Evolutionary conservation across 2,113 vertebrate species (phyloP), one percentile per base, ranked within the genome.

Genomic region (Misgurnus anguillicaudatus): DNA sequence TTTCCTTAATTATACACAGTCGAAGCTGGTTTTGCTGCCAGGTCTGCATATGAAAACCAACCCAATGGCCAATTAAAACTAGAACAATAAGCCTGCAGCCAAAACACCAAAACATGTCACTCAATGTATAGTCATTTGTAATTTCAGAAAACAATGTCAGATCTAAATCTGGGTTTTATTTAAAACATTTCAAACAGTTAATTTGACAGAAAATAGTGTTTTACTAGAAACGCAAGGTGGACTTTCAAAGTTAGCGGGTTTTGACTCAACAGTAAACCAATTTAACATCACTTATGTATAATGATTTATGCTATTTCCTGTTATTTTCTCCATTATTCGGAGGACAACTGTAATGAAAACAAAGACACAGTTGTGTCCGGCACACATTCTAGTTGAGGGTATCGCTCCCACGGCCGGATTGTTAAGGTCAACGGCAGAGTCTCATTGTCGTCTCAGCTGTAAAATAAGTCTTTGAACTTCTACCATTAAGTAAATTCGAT

Each of bases 401-500:
- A 68, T 67, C 63, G 71, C 39, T 81, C 39, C 65, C 36, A 75
- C 36, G 13, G 61, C 55, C 61, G 74, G 70, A 31, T 24, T 38
- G 38, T 13, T 60, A 63, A 79, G 83, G 77, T 76, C 72, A 67
- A 66, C 45, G 53, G 61, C 53, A 38, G 53, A 55, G 77, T 48
- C 31, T 70, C 53, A 47, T 42, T 68, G 66, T 72, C 70, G 47
- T 80, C 51, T 80, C 13, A 17, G 76, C 75, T 69, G 71, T 67
- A 76, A 82, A 82, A 77, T 63, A 66, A 63, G 61, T 57, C 17
- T 58, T 60, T 62, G 67, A 79, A 82, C 51, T 75, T 80, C 45
- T 21, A 80, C 53, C 78, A 83, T 80, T 83, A 77, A 77, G 67
- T 55, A 67, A 60, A 77, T 77, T 78, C 39, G 69, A 71, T 24